Conservation (phyloP, 2,797 vertebrate species). For the Decapterus maruadsi region DNA sequence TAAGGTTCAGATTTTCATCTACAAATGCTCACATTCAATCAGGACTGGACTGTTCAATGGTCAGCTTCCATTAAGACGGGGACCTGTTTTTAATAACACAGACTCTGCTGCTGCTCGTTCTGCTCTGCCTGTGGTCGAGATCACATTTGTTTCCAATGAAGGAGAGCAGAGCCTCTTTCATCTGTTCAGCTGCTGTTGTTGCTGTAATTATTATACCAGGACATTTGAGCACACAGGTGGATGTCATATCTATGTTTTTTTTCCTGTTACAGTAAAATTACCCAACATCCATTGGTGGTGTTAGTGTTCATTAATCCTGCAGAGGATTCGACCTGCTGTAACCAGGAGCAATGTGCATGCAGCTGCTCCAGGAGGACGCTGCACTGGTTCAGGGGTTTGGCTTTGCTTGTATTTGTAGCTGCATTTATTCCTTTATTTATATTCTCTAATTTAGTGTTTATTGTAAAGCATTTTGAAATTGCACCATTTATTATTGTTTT, state of each 20-base stretch:
- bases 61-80: neutral
- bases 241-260: too few relatives aligned
- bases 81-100: neutral
- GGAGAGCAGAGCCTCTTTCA: neutral
- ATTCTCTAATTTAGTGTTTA: too few relatives aligned
- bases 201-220: too few relatives aligned
- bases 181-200: neutral
- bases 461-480: too few relatives aligned
- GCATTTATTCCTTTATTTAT: too few relatives aligned
- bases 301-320: neutral
- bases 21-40: neutral
- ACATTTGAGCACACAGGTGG: neutral
- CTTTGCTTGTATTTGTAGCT: too few relatives aligned
- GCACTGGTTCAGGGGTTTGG: too few relatives aligned
- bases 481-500: too few relatives aligned
- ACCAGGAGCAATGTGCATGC: neutral
- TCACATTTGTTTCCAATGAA: conserved; percentile 20
- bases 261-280: neutral
- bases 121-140: neutral
- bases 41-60: neutral
- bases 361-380: neutral
- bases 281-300: neutral
- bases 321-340: neutral
- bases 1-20: neutral
- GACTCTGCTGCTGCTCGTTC: neutral